Evolutionary conservation across 2,888 invertebrate species (phyloP).

Genomic region (Athetis lepigone): DNA sequence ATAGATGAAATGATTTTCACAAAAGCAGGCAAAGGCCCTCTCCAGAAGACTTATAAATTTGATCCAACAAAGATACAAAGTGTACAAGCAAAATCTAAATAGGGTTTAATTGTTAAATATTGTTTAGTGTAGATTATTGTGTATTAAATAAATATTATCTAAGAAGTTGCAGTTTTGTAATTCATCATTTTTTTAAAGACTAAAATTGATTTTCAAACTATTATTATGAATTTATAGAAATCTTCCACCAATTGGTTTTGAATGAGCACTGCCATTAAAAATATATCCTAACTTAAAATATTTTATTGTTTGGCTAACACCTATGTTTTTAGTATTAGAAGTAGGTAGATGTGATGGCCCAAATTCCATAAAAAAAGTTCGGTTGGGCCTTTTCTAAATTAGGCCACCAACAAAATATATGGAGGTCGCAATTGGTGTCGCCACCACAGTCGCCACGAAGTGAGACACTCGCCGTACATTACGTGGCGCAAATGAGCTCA

Average conservation of each 20-base stretch:
- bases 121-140: slow-evolving; percentile 71
- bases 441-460: too few species aligned
- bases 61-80: slow-evolving; percentile 93
- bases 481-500: too few species aligned
- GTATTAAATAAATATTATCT: slow-evolving; percentile 73
- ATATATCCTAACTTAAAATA: slow-evolving; percentile 6
- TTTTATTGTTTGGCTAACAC: slow-evolving; percentile 3
- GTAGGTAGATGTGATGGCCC: background rate
- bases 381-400: too few species aligned
- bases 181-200: slow-evolving; percentile 24
- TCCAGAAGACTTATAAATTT: slow-evolving; percentile 96
- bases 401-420: too few species aligned
- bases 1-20: slow-evolving; percentile 95
- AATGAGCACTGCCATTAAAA: slow-evolving; percentile 24
- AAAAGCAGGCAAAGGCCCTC: slow-evolving; percentile 95
- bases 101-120: slow-evolving; percentile 65
- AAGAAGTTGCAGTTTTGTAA: slow-evolving; percentile 28
- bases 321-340: background rate
- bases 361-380: too few species aligned
- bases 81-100: slow-evolving; percentile 90
- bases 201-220: too few species aligned
- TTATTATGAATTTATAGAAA: too few species aligned
- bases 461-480: too few species aligned
- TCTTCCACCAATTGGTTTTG: slow-evolving; percentile 2
- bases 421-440: too few species aligned